Evolutionary conservation across 2,797 vertebrate genomes (phyloP), one percentile per base, ranked within the genome.

Genomic region (Smutsia gigantea): DNA sequence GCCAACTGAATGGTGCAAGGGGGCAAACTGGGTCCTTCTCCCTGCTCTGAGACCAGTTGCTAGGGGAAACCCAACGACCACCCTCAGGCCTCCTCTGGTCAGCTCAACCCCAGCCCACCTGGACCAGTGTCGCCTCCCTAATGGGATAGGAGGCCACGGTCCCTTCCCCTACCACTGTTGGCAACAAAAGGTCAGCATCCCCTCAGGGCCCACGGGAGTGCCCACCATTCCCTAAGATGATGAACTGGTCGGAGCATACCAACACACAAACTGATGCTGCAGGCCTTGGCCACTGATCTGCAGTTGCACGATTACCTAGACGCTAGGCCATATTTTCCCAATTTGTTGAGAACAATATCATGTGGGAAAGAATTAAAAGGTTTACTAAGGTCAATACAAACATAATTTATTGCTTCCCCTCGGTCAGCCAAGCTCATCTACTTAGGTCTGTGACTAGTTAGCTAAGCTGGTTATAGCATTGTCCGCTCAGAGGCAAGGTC

Each of bases 351-450:
- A 98, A 97, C 96, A 96, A 85, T 96, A 97, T 97, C 97, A 98
- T 95, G 92, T 97, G 96, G 97, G 95, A 97, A 97, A 96, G 96
- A 98, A 97, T 97, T 97, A 98, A 97, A 97, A 98, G 97, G 97
- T 98, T 98, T 98, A 97, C 97, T 94, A 95, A 98, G 97, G 97
- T 98, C 97, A 98, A 98, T 95, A 98, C 93, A 98, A 97, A 97
- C 97, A 97, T 98, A 98, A 98, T 97, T 97, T 97, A 98, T 98
- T 97, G 95, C 97, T 98, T 98, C 97, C 97, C 97, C 89, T 97
- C 93, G 34, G 95, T 93, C 97, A 95, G 92, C 97, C 95, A 95
- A 97, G 69, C 91, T 97, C 96, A 96, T 97, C 97, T 98, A 97
- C 93, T 95, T 90, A 74, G 89, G 97, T 97, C 97, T 98, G 97